Base-by-base conservation (phyloP, 2,888 invertebrate genomes). In the Periphyllus acericola region DNA sequence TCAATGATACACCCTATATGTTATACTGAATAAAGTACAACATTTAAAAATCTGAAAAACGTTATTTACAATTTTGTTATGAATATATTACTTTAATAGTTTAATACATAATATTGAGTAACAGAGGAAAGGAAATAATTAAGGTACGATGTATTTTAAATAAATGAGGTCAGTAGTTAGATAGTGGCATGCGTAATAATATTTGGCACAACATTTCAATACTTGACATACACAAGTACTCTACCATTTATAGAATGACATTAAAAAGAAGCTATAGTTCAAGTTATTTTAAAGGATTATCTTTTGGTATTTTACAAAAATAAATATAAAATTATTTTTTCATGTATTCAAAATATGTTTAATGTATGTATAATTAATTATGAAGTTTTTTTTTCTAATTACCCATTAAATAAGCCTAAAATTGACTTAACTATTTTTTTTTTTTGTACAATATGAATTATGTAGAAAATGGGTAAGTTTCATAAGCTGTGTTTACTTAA, bases 181-280 rank as follows among this genome's bases (percentile, higher is more conserved):
- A 80, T 74, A 79, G 32, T 68, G 34, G 86, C 19, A 80, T 86
- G 72, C 52, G 46, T 46, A 78, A 66, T n/a, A 74, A 80, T 74
- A 87, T 21, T 87, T 87, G 86, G 86, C 86, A 87, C 74, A 86
- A 78, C 71, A 66, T 80, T 36, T 80, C 14, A 60, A 80, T 80
- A 81, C 71, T 80, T 87, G 72, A 87, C 72, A 80, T 80, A 80
- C 40, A 80, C 34, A 3, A 80, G 32, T 32, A 60, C 36, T 72
- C 46, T 72, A 87, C 74, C 86, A 80, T 87, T 81, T 80, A 87
- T 87, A 87, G 86, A 86, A 46, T 87, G 86, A 72, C 80, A 87
- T 87, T 87, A 86, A 55, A 86, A n/a, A 80, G 6, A 86, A 87
- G 25, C 34, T 87, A 80, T 68, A 86, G 55, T 79, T 86, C 79